phyloP scores from a whole-genome alignment of 2,797 vertebrate species.

The Astyanax mexicanus region DNA sequence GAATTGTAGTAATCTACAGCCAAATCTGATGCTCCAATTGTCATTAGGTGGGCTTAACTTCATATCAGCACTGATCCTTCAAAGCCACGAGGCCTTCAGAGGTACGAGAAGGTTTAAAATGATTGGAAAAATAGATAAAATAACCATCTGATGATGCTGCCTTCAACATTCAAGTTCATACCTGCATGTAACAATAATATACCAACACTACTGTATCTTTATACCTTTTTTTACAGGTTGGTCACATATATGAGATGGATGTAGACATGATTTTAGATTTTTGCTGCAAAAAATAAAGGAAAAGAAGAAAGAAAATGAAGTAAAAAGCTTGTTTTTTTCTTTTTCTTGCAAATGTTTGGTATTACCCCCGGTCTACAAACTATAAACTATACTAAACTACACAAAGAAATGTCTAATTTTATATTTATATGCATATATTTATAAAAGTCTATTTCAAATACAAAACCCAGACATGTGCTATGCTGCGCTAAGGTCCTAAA shows the following conservation, averaged over 20 bases:
- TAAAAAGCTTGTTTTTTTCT: too few species aligned
- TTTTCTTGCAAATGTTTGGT: background rate
- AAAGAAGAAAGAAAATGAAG: too few species aligned
- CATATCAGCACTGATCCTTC: conserved; percentile 62
- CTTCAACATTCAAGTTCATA: conserved; percentile 29
- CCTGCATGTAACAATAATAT: conserved; percentile 49
- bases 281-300: conserved; percentile 34
- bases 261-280: too few species aligned
- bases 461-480: conserved; percentile 62
- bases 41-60: conserved; percentile 54
- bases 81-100: conserved; percentile 56
- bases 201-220: too few species aligned
- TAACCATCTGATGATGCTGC: conserved; percentile 27
- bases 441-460: conserved; percentile 56
- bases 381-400: conserved; percentile 19
- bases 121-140: conserved; percentile 13
- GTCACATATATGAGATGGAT: conserved; percentile 50
- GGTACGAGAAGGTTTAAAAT: conserved; percentile 25
- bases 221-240: too few species aligned
- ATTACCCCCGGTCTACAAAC: conserved; percentile 34
- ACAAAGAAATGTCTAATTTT: conserved; percentile 32
- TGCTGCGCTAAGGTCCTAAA: conserved; percentile 55
- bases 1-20: background rate
- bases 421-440: too few species aligned
- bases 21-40: conserved; percentile 2